A percentile compares a stretch with the other conserved stretches of the same genome.
phyloP scores from a whole-genome alignment of 2,797 vertebrate genomes.

The Enteromius thamalakanensis region DNA sequence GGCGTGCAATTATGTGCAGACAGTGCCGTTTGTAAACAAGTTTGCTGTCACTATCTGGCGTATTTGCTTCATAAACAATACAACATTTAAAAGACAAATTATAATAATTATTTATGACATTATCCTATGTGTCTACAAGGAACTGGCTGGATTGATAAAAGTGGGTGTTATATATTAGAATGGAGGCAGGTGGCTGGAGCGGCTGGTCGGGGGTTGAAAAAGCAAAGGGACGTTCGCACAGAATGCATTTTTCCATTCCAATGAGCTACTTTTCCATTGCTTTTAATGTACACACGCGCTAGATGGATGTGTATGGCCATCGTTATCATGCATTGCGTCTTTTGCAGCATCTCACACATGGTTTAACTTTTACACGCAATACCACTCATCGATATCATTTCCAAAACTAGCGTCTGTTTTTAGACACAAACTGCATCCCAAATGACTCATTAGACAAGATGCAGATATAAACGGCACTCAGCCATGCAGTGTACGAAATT shows the following conservation, averaged over 20 bases:
- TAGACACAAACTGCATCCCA: neutral
- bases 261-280: neutral
- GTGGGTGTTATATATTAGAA: neutral
- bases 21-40: neutral
- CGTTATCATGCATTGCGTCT: neutral
- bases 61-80: neutral
- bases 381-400: neutral
- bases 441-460: neutral
- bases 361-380: neutral
- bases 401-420: neutral
- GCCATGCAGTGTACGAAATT: neutral
- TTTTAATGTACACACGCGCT: neutral
- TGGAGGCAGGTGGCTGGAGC: slow-evolving; percentile 5
- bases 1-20: neutral
- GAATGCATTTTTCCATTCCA: neutral
- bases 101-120: neutral
- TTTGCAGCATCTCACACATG: neutral
- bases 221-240: neutral
- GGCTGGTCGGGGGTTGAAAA: neutral
- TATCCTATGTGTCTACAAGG: neutral
- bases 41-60: neutral
- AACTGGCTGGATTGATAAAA: neutral
- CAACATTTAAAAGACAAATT: neutral
- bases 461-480: neutral
- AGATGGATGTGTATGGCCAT: neutral